phyloP scores from a whole-genome alignment of 2,888 invertebrate genomes.

The Pterobdella sp. region DNA sequence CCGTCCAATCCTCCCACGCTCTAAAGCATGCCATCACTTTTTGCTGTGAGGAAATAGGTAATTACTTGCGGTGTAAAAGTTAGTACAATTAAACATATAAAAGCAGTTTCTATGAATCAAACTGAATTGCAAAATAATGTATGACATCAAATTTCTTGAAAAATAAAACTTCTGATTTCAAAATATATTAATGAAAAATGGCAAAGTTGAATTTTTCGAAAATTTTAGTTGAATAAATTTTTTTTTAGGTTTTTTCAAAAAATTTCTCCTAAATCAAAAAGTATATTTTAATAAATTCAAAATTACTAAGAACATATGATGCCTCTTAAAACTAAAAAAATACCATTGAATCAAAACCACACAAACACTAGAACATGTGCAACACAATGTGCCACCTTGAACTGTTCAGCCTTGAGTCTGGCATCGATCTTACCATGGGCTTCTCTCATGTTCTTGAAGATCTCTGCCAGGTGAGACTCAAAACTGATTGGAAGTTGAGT shows the following conservation, averaged over 20 bases:
- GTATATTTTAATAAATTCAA: too few species aligned
- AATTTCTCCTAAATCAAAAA: too few species aligned
- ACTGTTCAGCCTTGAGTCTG: constrained; percentile 86
- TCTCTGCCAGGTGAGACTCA: constrained; percentile 69
- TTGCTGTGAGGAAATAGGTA: constrained; percentile 44
- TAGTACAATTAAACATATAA: too few species aligned
- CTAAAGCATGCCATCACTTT: constrained; percentile 78
- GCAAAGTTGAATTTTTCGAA: too few species aligned
- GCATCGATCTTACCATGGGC: constrained; percentile 70
- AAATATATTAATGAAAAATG: constrained; percentile 2
- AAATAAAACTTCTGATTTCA: background rate
- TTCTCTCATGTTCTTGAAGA: constrained; percentile 68
- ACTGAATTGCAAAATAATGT: too few species aligned
- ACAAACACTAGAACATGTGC: background rate
- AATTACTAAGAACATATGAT: too few species aligned
- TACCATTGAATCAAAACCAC: background rate
- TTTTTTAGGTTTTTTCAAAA: too few species aligned
- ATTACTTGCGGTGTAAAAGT: background rate
- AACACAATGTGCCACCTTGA: constrained; percentile 58
- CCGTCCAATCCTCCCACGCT: constrained; percentile 95
- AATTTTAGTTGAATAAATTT: too few species aligned
- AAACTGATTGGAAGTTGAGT: too few species aligned
- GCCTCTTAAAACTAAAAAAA: too few species aligned
- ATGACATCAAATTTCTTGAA: too few species aligned
- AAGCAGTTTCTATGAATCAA: too few species aligned